A percentile compares a stretch with the other conserved stretches of the same genome.
These are phyloP conservation scores for Dipodomys stephensi DNA, from an alignment of 2,113 vertebrate genomes.

Conservation along the genomic window DNA sequence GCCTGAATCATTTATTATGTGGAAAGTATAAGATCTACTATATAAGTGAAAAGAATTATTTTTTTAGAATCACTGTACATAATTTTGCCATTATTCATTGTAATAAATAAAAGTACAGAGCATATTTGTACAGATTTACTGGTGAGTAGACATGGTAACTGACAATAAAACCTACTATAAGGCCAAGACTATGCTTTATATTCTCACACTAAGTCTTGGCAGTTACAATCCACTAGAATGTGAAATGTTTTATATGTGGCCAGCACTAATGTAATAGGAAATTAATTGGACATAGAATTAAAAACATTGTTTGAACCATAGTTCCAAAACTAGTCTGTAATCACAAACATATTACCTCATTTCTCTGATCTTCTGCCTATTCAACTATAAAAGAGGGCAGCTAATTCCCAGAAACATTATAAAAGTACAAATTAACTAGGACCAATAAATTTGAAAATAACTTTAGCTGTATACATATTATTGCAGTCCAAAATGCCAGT, in stretches of 20 bases:
- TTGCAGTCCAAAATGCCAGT: not conserved
- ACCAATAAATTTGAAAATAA: constrained; percentile 32
- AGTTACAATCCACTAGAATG: not conserved
- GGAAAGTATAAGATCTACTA: not conserved
- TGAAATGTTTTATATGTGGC: not conserved
- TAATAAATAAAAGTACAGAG: not conserved
- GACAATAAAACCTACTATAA: not conserved
- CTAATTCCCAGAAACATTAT: not conserved
- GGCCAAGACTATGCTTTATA: not conserved
- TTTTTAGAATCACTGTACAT: not conserved
- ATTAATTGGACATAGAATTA: not conserved
- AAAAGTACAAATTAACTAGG: not conserved
- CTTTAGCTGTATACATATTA: not conserved
- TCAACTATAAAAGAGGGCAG: not conserved
- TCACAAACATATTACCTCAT: not conserved
- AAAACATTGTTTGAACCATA: not conserved
- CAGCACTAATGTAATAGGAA: not conserved
- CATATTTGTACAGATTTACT: not conserved
- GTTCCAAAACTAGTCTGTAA: not conserved
- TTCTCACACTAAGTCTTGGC: not conserved
- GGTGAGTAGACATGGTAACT: not conserved
- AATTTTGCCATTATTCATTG: not conserved
- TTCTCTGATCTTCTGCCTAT: not conserved
- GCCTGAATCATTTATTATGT: not conserved
- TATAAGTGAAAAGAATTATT: not conserved